Base-by-base conservation (phyloP, 92 coral and sea anemone genomes). In the Zoanthus sociatus region DNA sequence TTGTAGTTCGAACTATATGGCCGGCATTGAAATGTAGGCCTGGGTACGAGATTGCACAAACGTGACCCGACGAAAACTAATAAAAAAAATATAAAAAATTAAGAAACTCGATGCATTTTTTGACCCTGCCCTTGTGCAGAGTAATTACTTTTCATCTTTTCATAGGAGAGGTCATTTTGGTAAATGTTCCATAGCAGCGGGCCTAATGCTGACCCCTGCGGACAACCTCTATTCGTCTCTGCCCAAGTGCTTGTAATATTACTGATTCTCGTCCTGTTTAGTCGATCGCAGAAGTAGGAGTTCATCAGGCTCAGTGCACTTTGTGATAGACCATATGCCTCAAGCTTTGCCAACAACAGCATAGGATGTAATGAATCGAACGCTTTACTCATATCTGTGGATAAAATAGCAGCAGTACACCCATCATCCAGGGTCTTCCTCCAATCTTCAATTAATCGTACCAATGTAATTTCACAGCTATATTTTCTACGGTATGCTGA, bases 301-400 rank as follows among this genome's bases (percentile, higher is more conserved):
- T 78, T 18, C 86, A 91, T 66, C 55, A 91, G 88, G 37, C 55
- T 67, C 32, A 78, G 18, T n/a, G 83, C 56, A 37, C 60, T 48
- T 6, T 84, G 63, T 46, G 81, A 69, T 4, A 88, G 55, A 0
- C 92, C 92, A 47, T 92, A 90, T 30, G 90, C 95, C 32, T 90
- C 86, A 7, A 92, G 84, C 85, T 92, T 92, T 32, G 91, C 83
- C 53, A 81, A 6, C 77, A 92, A 78, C 12, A 92, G 66, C n/a
- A 54, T 58, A n/a, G 86, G 95, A 76, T 92, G 91, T 73, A 92
- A 6, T 31, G 95, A 90, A 78, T 90, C 95, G 76, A 92, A 92
- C 11, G 94, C 92, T 68, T 92, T 92, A 55, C 84, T 88, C 89
- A 91, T 88, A 33, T 88, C 89, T 15, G 90, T 88, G 20, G 83